Base-by-base conservation (phyloP, 2,113 vertebrate genomes). In the Oceanites oceanicus region DNA sequence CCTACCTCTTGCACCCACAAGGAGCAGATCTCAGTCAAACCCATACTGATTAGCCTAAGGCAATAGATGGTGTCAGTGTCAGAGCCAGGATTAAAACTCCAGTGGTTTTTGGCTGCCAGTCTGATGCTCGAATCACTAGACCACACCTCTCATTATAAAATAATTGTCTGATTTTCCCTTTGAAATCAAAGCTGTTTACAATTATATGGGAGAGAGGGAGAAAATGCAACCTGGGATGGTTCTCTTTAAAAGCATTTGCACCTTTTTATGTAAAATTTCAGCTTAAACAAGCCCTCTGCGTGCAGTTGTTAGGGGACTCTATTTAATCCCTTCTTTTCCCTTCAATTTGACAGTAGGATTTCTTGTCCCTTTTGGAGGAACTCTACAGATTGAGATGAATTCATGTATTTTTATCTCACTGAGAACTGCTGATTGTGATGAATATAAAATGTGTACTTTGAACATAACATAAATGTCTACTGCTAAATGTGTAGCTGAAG, bases 131-230 rank as follows among this genome's bases (percentile, higher is more conserved):
- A 79, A 97, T 92, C 94, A 40, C 78, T 79, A 94, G 93, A 95
- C 89, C 96, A 88, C 95, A 95, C 95, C 96, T 92, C 92, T 96
- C 94, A 97, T 97, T 97, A 97, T 92, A 96, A 95, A 96, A 95
- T 97, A 96, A 93, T 94, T 93, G 88, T 96, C 92, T 92, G 96
- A 94, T 97, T 96, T 95, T 95, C 87, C 58, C 95, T 97, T 97
- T 97, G 96, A 96, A 96, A 97, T 97, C 95, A 96, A 97, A 96
- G 96, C 92, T 97, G 88, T 94, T 95, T 96, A 96, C 90, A 95
- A 96, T 96, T 95, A 92, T 36, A 96, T 73, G 73, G 63, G 75
- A 93, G 92, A 95, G 91, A 94, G 72, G 27, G 4, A 94, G 93
- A 96, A 96, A 93, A 94, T 84, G 80, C 91, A 82, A 96, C 58